These are phyloP conservation scores for Pionites leucogaster DNA, from an alignment of 2,113 vertebrate species.

Conservation along the genomic window DNA sequence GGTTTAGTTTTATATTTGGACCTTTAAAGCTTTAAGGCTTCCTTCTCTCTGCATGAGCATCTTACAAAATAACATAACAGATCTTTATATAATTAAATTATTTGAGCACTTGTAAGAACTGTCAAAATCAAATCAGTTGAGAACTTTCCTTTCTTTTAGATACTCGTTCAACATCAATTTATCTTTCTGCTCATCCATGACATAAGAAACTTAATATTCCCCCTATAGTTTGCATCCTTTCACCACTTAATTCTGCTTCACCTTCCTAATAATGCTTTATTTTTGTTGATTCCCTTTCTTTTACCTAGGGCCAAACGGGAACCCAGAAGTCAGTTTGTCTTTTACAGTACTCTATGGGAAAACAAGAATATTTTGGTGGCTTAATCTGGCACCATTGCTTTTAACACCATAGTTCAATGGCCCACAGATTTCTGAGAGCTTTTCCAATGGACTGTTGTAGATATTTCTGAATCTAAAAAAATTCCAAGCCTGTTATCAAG, in stretches of 20 bases:
- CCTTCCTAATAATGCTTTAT: not conserved
- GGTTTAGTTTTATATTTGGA: not conserved
- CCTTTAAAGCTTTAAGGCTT: not conserved
- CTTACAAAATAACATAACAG: not conserved
- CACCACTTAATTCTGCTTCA: rapidly evolving
- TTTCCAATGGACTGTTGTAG: not conserved
- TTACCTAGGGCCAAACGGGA: not conserved
- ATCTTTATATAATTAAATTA: not conserved
- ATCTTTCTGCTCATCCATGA: not conserved
- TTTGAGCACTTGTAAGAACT: not conserved
- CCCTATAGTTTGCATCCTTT: not conserved
- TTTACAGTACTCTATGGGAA: not conserved
- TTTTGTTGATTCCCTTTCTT: not conserved
- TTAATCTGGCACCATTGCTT: not conserved
- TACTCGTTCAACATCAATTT: not conserved
- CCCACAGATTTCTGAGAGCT: not conserved
- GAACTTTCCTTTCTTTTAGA: not conserved
- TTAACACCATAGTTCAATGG: not conserved
- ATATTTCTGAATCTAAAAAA: not conserved
- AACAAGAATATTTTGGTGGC: not conserved
- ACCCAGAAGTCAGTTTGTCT: not conserved
- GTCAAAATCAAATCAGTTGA: not conserved
- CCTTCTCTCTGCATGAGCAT: not conserved
- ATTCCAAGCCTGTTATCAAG: not conserved
- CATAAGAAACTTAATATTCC: not conserved